Base-by-base conservation (phyloP, 2,888 invertebrate genomes). In the Acrobasis suavella region DNA sequence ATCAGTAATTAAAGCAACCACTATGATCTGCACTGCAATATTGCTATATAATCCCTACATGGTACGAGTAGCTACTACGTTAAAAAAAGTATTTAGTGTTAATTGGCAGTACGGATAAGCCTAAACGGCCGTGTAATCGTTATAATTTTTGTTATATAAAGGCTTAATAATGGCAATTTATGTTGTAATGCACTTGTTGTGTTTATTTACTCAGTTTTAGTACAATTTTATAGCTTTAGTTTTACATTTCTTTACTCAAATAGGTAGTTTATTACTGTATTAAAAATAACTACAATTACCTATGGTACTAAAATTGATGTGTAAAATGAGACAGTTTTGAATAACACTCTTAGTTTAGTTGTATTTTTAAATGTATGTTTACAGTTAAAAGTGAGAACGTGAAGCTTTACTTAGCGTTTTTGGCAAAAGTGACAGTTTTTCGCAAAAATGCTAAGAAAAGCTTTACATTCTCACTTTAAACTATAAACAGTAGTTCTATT, bases 1-100 rank as follows among this genome's bases (percentile, higher is more conserved):
- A 56, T 32, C 22, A 49, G 46, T 46, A 58, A 58, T 58, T 58
- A 58, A 58, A 49, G 14, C 22, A 8, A 22, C 49, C 32, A 58
- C 32, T 22, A 22, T 22, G 46, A 9, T 46, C 46, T 46, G 14
- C 46, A 42, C 42, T 14, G 14, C 46, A 32, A 32, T 32, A 32
- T 32, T 8, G 55, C 56, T 42, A 16, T n/a, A 42, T 56, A 42
- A 56, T 39, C 14, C 1, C 2, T 37, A 32, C 32, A 32, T 9
- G n/a, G 50, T 17, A 50, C n/a, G 2, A 1, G 14, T n/a, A 2
- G 38, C 38, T n/a, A 12, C 55, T 10, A n/a, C n/a, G 39, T 16
- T 39, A 15, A 39, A 39, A 15, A 55, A 55, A 55, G 10, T 16
- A 17, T 39, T 39, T 16, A 55, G 55, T 39, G 55, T 12, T 55